A percentile compares a stretch with the other conserved stretches of the same genome.
Conservation (phyloP, 30 jellyfish, hydroid and myxozoan genomes). For the Catostylus mosaicus region DNA sequence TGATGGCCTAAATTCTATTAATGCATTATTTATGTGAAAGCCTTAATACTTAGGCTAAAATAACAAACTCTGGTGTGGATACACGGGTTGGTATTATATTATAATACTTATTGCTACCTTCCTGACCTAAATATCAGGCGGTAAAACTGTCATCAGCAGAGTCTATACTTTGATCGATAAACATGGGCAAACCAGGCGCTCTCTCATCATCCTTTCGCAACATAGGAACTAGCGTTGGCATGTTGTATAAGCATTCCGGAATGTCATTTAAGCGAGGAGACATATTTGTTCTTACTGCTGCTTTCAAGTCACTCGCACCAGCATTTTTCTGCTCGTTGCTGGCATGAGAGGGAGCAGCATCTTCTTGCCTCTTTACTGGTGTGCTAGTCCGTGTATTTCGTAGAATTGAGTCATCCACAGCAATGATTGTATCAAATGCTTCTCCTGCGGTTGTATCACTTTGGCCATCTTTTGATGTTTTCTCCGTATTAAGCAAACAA, state of each 20-base stretch:
- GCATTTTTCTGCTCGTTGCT: background rate
- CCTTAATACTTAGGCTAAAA: too few species aligned
- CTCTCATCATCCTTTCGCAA: background rate
- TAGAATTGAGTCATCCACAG: conserved; percentile 7
- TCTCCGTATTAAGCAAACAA: background rate
- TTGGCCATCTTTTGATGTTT: background rate
- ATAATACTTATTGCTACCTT: too few species aligned
- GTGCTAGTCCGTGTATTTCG: conserved; percentile 57
- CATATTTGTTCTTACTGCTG: background rate
- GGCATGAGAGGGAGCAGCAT: background rate
- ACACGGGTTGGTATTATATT: too few species aligned
- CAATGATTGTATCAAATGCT: background rate
- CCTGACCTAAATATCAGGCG: too few species aligned
- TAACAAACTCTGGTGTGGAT: too few species aligned
- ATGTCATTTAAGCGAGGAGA: conserved; percentile 19
- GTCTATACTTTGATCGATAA: conserved; percentile 50
- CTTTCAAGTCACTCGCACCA: background rate
- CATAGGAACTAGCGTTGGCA: conserved; percentile 56
- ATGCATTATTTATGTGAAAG: too few species aligned
- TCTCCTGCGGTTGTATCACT: background rate
- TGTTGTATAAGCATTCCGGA: conserved; percentile 51
- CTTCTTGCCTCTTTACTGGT: conserved; percentile 22
- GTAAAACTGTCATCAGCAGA: conserved; percentile 29
- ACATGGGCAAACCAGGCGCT: conserved; percentile 38
- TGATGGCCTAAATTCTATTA: too few species aligned